Evolutionary conservation across 2,113 vertebrate species (phyloP).

Genomic region (Piprites chloris): DNA sequence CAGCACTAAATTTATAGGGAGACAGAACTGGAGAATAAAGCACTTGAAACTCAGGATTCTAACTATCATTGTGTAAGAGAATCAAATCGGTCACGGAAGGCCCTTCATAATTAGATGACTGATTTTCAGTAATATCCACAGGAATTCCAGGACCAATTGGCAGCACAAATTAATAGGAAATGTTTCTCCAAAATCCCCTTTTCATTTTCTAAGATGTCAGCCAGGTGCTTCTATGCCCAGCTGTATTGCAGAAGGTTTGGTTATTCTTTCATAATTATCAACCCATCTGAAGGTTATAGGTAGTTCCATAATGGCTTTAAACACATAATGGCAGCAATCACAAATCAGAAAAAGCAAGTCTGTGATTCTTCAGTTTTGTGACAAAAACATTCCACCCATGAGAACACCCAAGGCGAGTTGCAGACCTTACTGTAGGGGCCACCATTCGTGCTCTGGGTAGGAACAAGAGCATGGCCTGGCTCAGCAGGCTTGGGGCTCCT

Average conservation of each 20-base stretch:
- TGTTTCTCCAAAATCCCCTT: conserved; percentile 39
- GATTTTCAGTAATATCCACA: conserved; percentile 36
- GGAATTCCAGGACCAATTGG: conserved; percentile 30
- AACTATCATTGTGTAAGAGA: neutral
- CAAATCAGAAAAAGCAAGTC: neutral
- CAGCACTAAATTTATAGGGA: neutral
- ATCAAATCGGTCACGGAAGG: conserved; percentile 14
- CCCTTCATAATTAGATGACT: conserved; percentile 32
- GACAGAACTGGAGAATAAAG: neutral
- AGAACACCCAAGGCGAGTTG: rapidly evolving
- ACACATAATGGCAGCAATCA: neutral
- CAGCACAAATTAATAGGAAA: conserved; percentile 38
- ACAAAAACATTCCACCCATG: neutral
- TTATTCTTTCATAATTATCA: neutral
- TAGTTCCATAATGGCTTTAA: neutral
- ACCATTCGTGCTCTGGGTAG: rapidly evolving
- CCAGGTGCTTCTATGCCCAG: neutral
- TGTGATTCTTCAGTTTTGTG: neutral
- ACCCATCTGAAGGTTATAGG: neutral
- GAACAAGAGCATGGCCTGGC: neutral
- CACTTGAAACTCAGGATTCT: neutral
- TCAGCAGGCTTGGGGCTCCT: neutral
- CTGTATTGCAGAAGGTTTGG: neutral
- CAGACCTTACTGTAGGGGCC: neutral
- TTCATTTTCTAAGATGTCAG: conserved; percentile 30